These are phyloP conservation scores for Hyles euphorbiae DNA, from an alignment of 1,140 invertebrate genomes.

Conservation along the genomic window DNA sequence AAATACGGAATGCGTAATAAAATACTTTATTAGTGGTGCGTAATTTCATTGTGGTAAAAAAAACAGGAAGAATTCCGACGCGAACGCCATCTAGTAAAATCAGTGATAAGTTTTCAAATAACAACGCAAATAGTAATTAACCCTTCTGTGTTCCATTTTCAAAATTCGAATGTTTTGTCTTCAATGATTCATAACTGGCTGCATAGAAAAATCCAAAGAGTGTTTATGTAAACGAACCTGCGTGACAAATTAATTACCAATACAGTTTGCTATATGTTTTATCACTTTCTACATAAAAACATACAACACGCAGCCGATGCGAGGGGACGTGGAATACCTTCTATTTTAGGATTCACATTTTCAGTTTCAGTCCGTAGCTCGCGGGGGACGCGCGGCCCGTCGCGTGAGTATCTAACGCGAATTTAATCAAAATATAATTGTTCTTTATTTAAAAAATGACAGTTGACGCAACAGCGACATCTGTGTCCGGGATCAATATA, in stretches of 20 bases:
- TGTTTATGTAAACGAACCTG: not conserved
- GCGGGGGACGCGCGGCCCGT: conserved; percentile 49
- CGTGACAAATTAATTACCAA: not conserved
- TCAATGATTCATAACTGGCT: not conserved
- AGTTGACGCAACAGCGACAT: conserved; percentile 36
- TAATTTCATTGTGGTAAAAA: no score
- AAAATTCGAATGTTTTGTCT: no score
- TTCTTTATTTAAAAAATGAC: conserved; percentile 44
- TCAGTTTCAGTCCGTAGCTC: conserved; percentile 57
- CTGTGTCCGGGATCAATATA: conserved; percentile 61
- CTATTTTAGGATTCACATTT: conserved; percentile 66
- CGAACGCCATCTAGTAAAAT: no score
- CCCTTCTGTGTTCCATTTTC: no score
- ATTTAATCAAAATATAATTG: no score
- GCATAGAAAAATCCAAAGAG: not conserved
- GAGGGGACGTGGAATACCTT: conserved; percentile 46
- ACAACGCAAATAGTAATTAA: no score
- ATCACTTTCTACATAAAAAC: conserved; percentile 40
- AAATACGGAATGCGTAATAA: no score
- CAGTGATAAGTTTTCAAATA: no score
- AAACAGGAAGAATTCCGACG: no score
- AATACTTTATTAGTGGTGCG: no score
- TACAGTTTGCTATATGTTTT: conserved; percentile 19
- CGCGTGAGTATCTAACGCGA: no score
- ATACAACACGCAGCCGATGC: conserved; percentile 17